Percentiles rank a stretch among this genome's conserved stretches.
Evolutionary conservation across 2,797 vertebrate species (phyloP).

Genomic region (Hyperoplus immaculatus): DNA sequence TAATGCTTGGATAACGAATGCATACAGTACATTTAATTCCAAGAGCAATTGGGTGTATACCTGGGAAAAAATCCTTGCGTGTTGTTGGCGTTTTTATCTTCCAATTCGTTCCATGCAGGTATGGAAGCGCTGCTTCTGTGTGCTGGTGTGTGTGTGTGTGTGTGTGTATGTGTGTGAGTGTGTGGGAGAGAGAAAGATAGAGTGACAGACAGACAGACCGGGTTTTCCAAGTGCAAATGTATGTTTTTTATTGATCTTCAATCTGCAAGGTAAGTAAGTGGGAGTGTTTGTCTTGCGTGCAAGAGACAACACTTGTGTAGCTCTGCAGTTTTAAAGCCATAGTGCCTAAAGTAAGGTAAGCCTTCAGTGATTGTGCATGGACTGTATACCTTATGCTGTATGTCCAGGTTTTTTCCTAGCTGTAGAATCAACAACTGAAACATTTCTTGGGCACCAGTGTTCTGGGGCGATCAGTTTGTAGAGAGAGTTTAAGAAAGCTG

Average conservation of each 20-base stretch:
- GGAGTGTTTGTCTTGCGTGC: neutral
- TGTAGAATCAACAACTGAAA: no score
- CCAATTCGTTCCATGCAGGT: neutral
- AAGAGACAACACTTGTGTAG: neutral
- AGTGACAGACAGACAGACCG: neutral
- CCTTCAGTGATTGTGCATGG: no score
- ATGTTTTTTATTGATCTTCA: slow-evolving; percentile 23
- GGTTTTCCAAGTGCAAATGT: slow-evolving; percentile 21
- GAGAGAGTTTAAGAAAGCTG: no score
- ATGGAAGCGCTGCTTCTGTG: slow-evolving; percentile 1
- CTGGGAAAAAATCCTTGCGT: neutral
- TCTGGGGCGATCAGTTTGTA: no score
- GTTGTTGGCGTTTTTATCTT: neutral
- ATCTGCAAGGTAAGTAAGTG: neutral
- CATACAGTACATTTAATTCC: slow-evolving; percentile 1
- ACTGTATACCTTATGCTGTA: no score
- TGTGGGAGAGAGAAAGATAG: no score
- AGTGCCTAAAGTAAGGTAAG: no score
- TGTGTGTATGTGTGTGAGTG: no score
- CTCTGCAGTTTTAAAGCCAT: no score
- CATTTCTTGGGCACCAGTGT: no score
- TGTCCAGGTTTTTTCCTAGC: no score
- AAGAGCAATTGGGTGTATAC: slow-evolving; percentile 24
- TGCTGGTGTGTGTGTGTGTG: neutral
- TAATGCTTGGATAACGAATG: neutral